Base-by-base conservation (phyloP, 2,113 vertebrate species). In the Chascanopsetta lugubris region DNA sequence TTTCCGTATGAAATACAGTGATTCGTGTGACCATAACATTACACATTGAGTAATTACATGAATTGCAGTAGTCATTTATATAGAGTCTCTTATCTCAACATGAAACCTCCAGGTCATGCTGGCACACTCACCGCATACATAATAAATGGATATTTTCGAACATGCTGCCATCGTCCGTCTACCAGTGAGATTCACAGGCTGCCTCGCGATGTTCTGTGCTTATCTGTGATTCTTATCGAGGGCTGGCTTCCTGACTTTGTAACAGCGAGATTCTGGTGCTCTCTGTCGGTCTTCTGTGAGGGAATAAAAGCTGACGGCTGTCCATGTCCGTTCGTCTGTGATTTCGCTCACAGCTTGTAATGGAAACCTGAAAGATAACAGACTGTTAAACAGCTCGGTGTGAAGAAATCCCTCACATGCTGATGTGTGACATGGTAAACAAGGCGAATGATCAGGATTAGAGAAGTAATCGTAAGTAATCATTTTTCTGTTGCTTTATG, bases 221-320 rank as follows among this genome's bases (percentile, higher is more conserved):
- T 82, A 78, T 80, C 74, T 62, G 2, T 18, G 11, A 62, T 67
- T 56, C 47, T 47, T 15, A 80, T 80, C 64, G 18, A 50, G 53
- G 56, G 53, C 58, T 57, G 69, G n/a, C 66, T 83, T 72, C 55
- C 65, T 83, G 73, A 69, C 53, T 51, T 56, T 10, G 49, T 55
- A 58, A 42, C 45, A 29, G 18, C 47, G 34, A 57, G 53, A 46
- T 17, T 79, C 59, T 66, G 67, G 61, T 72, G 25, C 45, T 29
- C 57, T 69, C 43, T 74, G 20, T 55, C 46, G 50, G 72, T 38
- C 32, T 26, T 42, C 53, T 62, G 21, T 51, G 21, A 43, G 43
- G 29, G 13, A 79, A 81, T 75, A 49, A 61, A 62, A 59, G 36
- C 18, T 62, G 75, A 73, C 43, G 1, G 36, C 49, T 75, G 30